Evolutionary conservation across 2,888 invertebrate genomes (phyloP).

Genomic region (Volucella bombylans): DNA sequence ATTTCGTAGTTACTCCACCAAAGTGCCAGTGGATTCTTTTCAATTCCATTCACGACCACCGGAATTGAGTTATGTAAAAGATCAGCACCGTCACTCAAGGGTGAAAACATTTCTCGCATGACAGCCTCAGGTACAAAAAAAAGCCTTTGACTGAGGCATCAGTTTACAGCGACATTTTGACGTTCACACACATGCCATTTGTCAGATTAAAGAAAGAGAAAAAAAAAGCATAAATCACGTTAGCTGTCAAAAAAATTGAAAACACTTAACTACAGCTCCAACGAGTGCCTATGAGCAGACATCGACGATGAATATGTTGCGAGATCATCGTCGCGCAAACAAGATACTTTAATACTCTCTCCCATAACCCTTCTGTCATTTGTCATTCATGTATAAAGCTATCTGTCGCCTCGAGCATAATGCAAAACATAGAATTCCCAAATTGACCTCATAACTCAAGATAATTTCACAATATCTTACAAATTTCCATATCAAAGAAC

Average conservation of each 20-base stretch:
- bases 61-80: too few species aligned
- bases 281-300: too few species aligned
- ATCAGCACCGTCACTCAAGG: too few species aligned
- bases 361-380: constrained; percentile 12
- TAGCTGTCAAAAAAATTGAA: not conserved
- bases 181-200: not conserved
- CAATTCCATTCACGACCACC: too few species aligned
- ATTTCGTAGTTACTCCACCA: too few species aligned
- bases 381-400: constrained; percentile 29
- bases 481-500: constrained; percentile 41
- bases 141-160: too few species aligned
- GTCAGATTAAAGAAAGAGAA: not conserved
- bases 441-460: constrained; percentile 64
- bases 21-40: too few species aligned
- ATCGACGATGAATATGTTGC: not conserved
- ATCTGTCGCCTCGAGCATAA: not conserved
- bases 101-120: too few species aligned
- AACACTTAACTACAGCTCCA: not conserved
- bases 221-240: not conserved
- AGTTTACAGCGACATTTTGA: not conserved
- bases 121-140: too few species aligned
- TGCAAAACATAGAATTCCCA: constrained; percentile 27
- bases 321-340: not conserved
- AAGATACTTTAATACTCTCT: not conserved
- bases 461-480: constrained; percentile 35